Conservation (phyloP, 2,113 vertebrate species). For the Ptychochromis oligacanthus region DNA sequence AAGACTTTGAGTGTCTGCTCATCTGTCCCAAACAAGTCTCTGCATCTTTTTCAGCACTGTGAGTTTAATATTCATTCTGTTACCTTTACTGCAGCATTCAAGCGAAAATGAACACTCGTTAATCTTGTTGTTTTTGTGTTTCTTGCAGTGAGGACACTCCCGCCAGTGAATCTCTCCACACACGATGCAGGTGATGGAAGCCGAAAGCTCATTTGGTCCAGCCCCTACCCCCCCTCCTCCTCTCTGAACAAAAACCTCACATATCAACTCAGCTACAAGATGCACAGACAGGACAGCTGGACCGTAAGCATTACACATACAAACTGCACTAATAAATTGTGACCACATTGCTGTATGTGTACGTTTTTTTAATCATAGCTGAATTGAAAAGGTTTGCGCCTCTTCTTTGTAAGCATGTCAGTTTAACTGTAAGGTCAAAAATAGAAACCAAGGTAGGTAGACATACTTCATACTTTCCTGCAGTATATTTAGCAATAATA, state of each 20-base stretch:
- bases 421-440: not conserved
- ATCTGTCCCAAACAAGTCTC: not conserved
- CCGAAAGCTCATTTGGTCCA: conserved; percentile 68
- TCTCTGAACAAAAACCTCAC: conserved; percentile 52
- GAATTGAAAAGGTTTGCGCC: not conserved
- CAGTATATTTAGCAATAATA: not conserved
- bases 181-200: conserved; percentile 1
- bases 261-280: conserved; percentile 77
- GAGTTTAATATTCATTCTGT: conserved; percentile 22
- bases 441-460: not conserved
- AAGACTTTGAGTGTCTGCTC: not conserved
- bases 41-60: conserved; percentile 61
- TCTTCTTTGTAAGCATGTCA: not conserved
- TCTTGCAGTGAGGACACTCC: conserved; percentile 64
- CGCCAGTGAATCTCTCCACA: conserved; percentile 50
- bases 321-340: too few relatives aligned
- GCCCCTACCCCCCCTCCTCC: conserved; percentile 68
- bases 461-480: not conserved
- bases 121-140: not conserved
- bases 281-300: conserved; percentile 62
- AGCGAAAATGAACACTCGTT: not conserved
- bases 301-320: conserved; percentile 57
- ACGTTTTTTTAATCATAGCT: too few relatives aligned
- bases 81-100: not conserved
- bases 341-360: too few relatives aligned